A percentile compares a stretch with the other conserved stretches of the same genome.
Evolutionary conservation across 2,888 invertebrate genomes (phyloP).

Genomic region (Hoplodrina blanda): DNA sequence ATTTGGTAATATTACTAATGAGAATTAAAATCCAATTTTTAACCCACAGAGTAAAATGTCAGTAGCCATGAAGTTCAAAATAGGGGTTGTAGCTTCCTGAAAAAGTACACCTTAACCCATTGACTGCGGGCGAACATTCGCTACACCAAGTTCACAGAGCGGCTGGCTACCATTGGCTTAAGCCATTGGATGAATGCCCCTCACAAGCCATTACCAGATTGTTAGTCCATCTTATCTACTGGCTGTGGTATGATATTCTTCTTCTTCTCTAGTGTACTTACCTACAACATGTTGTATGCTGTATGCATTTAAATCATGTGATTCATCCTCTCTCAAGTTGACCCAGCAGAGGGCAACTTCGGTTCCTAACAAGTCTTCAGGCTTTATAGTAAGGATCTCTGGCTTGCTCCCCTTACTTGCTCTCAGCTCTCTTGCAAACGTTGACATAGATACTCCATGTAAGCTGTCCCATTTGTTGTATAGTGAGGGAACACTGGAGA

Average conservation of each 20-base stretch:
- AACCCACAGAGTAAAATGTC: no score
- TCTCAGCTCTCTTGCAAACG: slow-evolving; percentile 92
- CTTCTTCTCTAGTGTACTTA: slow-evolving; percentile 74
- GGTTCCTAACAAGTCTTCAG: slow-evolving; percentile 92
- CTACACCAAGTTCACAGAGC: no score
- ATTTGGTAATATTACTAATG: not conserved
- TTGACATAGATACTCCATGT: slow-evolving; percentile 94
- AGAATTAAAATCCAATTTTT: no score
- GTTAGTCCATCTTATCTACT: not conserved
- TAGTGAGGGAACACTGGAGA: slow-evolving; percentile 90
- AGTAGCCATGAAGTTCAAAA: no score
- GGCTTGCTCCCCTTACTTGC: slow-evolving; percentile 92
- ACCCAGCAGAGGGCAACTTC: slow-evolving; percentile 92
- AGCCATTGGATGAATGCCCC: no score
- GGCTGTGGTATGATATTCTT: not conserved
- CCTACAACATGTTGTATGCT: slow-evolving; percentile 91
- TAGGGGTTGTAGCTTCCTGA: no score
- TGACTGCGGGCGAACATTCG: no score
- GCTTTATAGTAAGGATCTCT: slow-evolving; percentile 90
- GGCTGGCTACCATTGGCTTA: no score
- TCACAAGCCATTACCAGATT: not conserved
- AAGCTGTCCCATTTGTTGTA: slow-evolving; percentile 95
- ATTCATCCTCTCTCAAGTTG: slow-evolving; percentile 91
- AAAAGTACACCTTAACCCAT: no score
- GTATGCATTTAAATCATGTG: slow-evolving; percentile 91